phyloP scores from a whole-genome alignment of 2,888 invertebrate genomes.

The Pomacea canaliculata region DNA sequence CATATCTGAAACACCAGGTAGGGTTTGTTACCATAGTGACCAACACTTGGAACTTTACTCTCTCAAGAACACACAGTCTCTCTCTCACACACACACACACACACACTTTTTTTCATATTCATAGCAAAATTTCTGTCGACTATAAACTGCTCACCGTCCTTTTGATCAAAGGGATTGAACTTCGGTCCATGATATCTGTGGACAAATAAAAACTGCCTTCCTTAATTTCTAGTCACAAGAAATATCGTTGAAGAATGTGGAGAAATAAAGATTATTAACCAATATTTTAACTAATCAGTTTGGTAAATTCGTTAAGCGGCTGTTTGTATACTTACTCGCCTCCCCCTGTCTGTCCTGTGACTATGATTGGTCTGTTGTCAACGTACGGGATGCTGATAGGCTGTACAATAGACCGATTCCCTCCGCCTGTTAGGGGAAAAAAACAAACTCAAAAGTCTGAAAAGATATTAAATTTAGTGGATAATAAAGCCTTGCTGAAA shows the following conservation, averaged over 20 bases:
- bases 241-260: too few relatives aligned
- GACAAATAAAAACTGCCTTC: not conserved
- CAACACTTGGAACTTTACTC: too few relatives aligned
- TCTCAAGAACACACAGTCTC: too few relatives aligned
- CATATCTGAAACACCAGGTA: not conserved
- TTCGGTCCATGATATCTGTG: slow-evolving; percentile 4
- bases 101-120: too few relatives aligned
- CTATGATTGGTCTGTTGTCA: slow-evolving; percentile 35
- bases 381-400: slow-evolving; percentile 31
- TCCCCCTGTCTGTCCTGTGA: slow-evolving; percentile 19
- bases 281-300: not conserved
- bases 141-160: slow-evolving; percentile 5
- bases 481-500: too few relatives aligned
- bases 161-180: slow-evolving; percentile 14
- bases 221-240: too few relatives aligned
- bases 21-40: too few relatives aligned
- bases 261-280: not conserved
- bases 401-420: slow-evolving; percentile 27
- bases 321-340: not conserved
- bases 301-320: too few relatives aligned
- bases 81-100: too few relatives aligned
- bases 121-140: too few relatives aligned
- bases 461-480: too few relatives aligned
- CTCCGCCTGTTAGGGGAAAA: not conserved
- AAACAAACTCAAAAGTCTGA: too few relatives aligned